Evolutionary conservation across 2,888 invertebrate genomes (phyloP), one percentile per base, ranked within the genome.

Genomic region (Pammene aurita): DNA sequence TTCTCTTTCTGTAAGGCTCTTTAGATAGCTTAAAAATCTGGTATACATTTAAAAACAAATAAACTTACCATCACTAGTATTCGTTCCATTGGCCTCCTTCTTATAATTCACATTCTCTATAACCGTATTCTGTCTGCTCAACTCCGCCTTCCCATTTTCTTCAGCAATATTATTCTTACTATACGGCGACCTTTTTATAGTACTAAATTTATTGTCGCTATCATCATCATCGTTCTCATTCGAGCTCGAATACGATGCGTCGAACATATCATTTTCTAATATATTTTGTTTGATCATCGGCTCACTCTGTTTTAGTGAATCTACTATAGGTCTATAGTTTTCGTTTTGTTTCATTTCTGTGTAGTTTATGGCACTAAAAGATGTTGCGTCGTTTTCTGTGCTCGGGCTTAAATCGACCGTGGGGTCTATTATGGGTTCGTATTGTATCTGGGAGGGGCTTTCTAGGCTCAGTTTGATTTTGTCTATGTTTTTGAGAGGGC

Each of bases 201-300:
- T 95, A 55, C 95, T 95, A 81, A 94, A 95, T 82, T 95, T 95
- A 81, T 95, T 95, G 69, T 94, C 94, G 65, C 94, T 94, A 65
- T 95, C 95, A 44, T 95, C 94, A 56, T 94, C 93, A 34, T 94
- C 94, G 34, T 94, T 90, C 56, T 94, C 94, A 42, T 92, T 90
- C 0, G 92, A 92, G 75, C 92, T 92, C 0, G 92, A 93, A 63
- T 93, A 91, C 0, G 93, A 92, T 0, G 93, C 85, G 34, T 93
- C 93, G 66, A 92, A 93, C 87, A 92, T 92, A 62, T 93, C 93
- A 54, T 93, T 93, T 34, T 93, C 93, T 63, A 93, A 83, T 78
- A 93, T 93, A 56, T 93, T 93, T 84, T 92, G 92, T 71, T 92
- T 92, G 5, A 93, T 89, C 88, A 93, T 92, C 16, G 93, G 92